Evolutionary conservation across 2,113 vertebrate genomes (phyloP), one percentile per base, ranked within the genome.

Genomic region (Lasiurus borealis): DNA sequence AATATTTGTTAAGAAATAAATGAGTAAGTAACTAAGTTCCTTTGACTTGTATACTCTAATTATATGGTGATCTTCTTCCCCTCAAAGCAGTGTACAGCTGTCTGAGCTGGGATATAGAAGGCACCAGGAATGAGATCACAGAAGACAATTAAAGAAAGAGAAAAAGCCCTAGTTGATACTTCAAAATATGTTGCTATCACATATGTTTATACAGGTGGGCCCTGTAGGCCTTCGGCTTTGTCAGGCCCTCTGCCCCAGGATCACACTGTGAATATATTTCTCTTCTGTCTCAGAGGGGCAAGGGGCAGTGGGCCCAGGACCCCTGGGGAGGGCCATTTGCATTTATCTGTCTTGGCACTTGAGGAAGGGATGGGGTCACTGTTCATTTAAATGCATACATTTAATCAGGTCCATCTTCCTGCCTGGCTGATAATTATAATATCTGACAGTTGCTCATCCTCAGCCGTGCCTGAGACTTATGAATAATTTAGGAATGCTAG

Each of bases 401-500:
- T 96, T 93, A 94, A 96, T 94, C 57, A 95, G 75, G 54, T 92
- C 54, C 62, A 90, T 95, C 81, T 87, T 95, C 88, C 57, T 73
- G 71, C 34, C 66, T 81, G 44, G 36, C 66, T 96, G 88, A 93
- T 52, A 86, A 94, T 96, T 93, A 95, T 59, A 66, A 85, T 87
- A 94, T 95, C 71, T 96, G 95, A 96, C 93, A 95, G 94, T 95
- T 96, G 90, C 94, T 91, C 73, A 91, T 91, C 50, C 88, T 96
- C 83, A 93, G 95, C 64, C 44, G 68, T 73, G 71, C 23, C 85
- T 95, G 78, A 85, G 66, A 89, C 66, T 91, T 92, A 92, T 97
- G 92, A 97, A 96, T 97, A 96, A 97, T 97, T 97, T 95, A 97
- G 85, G 66, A 95, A 93, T 62, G 11, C 76, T 64, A 69, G 40